A percentile compares a stretch with the other conserved stretches of the same genome.
Evolutionary conservation across 2,113 vertebrate species (phyloP).

Genomic region (Microcebus lehilahytsara): DNA sequence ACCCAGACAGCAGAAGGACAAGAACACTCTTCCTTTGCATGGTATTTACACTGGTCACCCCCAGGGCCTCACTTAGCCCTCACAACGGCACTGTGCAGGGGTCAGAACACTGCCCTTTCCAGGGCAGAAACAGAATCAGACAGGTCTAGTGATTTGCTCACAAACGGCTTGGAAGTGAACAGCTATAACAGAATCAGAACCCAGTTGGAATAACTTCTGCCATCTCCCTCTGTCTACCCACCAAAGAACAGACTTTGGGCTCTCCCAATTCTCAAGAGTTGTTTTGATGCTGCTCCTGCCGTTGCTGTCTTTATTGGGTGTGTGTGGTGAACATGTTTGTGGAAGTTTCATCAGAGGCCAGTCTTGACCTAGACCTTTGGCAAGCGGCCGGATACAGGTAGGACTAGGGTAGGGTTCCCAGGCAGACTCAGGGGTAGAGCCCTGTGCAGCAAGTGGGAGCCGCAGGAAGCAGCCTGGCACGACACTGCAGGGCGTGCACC

Average conservation of each 20-base stretch:
- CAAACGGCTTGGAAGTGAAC: background rate
- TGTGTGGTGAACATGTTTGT: background rate
- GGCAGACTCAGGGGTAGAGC: background rate
- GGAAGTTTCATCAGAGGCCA: background rate
- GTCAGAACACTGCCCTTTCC: background rate
- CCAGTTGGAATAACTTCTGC: background rate
- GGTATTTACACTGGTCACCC: background rate
- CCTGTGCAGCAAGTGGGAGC: background rate
- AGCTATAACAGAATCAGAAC: background rate
- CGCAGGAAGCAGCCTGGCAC: background rate
- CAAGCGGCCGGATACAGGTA: background rate
- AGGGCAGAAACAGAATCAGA: background rate
- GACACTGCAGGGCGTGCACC: background rate
- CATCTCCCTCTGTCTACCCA: background rate
- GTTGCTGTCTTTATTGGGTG: background rate
- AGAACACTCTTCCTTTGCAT: background rate
- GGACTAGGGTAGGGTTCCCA: background rate
- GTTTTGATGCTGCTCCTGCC: background rate
- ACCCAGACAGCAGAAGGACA: background rate
- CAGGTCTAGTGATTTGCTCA: background rate
- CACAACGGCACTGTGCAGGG: accelerated
- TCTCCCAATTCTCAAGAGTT: background rate
- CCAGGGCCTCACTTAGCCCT: background rate
- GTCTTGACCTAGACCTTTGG: background rate
- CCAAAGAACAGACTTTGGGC: background rate